Evolutionary conservation across 1,140 invertebrate genomes (phyloP).

Genomic region (Gryllus bimaculatus): DNA sequence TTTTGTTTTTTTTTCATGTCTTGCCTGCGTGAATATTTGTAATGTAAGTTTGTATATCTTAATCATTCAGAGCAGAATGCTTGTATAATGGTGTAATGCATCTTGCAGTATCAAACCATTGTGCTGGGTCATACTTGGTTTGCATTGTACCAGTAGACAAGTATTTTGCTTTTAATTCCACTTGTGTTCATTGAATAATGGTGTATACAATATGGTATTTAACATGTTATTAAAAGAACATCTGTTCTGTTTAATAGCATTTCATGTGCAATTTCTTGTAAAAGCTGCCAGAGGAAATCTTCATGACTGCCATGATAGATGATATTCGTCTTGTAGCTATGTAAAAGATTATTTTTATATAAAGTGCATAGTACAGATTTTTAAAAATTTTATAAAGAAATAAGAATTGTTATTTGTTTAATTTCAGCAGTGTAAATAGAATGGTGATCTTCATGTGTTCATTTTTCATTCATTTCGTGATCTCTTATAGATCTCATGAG

Average conservation of each 20-base stretch:
- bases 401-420: conserved; percentile 1
- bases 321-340: neutral
- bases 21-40: neutral
- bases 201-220: neutral
- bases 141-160: too few relatives aligned
- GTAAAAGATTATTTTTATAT: neutral
- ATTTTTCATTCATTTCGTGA: neutral
- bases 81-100: too few relatives aligned
- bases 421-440: neutral
- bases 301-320: neutral
- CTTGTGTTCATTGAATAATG: neutral
- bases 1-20: neutral
- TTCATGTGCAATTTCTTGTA: conserved; percentile 5
- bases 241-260: neutral
- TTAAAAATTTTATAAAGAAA: neutral
- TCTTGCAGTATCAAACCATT: too few relatives aligned
- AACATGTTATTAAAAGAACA: neutral
- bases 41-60: neutral
- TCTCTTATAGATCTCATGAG: neutral
- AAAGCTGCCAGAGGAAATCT: neutral
- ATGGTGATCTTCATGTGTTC: neutral
- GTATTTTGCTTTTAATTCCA: neutral
- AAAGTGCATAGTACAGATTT: neutral
- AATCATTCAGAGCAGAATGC: too few relatives aligned
- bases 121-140: too few relatives aligned